Base-by-base conservation (phyloP, 2,797 vertebrate genomes). In the Apogon hyalosoma region DNA sequence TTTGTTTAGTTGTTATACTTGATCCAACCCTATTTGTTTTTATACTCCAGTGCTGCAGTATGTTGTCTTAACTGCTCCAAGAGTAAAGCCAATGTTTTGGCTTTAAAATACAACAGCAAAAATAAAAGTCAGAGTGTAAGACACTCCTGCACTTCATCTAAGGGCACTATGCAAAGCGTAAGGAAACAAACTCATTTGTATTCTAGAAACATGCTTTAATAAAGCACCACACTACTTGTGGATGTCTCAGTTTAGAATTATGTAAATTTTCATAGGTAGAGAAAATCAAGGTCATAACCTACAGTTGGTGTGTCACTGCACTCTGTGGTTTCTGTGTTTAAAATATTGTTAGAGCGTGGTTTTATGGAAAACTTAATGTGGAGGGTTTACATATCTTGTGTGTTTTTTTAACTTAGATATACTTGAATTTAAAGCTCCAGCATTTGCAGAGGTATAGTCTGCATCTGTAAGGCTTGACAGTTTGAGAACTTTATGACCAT, bases 241-340 rank as follows among this genome's bases (percentile, higher is more conserved):
- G 54, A 33, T 60, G 33, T 58, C 61, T 19, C 31, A 67, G 62
- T 80, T 86, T 79, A 36, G 67, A 80, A 76, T 82, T 73, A 84
- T 84, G 72, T 79, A 66, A 72, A 84, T 84, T 24, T 72, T 73
- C 60, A 71, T 64, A 68, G 52, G 24, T 68, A 54, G 53, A 80
- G 19, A 72, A 84, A 83, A 73, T 73, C 74, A 78, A 85, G 74
- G 75, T 58, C 69, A 77, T 53, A 77, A 69, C 68, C 57, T 75
- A 40, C 54, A 73, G 70, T 63, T 49, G 83, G 54, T 77, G 64
- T 86, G 69, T 87, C 68, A 79, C 58, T 72, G 69, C 70, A 62
- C 82, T 82, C 33, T 76, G 54, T 80, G 68, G 47, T 76, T 73
- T 79, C 64, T 77, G 40, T 77, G 60, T 83, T 76, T 57, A 14